Evolutionary conservation across 2,888 invertebrate genomes (phyloP).

Genomic region (Embidobia sp.): DNA sequence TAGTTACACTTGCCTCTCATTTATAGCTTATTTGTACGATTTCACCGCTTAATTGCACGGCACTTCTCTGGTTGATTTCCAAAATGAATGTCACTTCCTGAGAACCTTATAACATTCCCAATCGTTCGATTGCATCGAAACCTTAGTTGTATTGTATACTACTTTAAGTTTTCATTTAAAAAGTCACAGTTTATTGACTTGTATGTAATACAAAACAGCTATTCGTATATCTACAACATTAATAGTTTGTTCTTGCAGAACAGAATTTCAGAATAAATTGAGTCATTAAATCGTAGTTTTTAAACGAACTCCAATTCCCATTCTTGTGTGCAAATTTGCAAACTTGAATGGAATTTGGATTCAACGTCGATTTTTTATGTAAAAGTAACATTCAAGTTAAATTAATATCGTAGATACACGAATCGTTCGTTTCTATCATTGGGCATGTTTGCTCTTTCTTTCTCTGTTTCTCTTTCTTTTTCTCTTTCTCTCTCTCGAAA

Average conservation of each 20-base stretch:
- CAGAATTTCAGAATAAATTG: no score
- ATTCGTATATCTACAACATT: no score
- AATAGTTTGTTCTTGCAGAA: no score
- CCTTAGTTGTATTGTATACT: constrained; percentile 19
- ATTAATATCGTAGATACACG: constrained; percentile 28
- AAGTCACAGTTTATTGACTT: no score
- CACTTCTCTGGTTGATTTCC: constrained; percentile 16
- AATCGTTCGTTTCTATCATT: constrained; percentile 21
- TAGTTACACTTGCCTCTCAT: constrained; percentile 9
- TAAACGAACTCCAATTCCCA: background rate
- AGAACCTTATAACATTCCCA: constrained; percentile 21
- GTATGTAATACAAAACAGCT: no score
- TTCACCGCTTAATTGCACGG: constrained; percentile 34
- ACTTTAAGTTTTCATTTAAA: no score
- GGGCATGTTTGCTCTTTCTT: constrained; percentile 25
- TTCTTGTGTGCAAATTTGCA: background rate
- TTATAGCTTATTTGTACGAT: background rate
- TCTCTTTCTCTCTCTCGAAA: constrained; percentile 18
- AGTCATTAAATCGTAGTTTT: no score
- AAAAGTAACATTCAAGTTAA: constrained; percentile 14
- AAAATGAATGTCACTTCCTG: constrained; percentile 10
- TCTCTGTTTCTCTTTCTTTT: background rate
- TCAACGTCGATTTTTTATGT: constrained; percentile 5
- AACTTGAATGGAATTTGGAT: constrained; percentile 20
- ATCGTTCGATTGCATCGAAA: constrained; percentile 13